Percentiles rank a stretch among this genome's conserved stretches.
Conservation (phyloP, 1,140 invertebrate species). For the Brachionus angularis region DNA sequence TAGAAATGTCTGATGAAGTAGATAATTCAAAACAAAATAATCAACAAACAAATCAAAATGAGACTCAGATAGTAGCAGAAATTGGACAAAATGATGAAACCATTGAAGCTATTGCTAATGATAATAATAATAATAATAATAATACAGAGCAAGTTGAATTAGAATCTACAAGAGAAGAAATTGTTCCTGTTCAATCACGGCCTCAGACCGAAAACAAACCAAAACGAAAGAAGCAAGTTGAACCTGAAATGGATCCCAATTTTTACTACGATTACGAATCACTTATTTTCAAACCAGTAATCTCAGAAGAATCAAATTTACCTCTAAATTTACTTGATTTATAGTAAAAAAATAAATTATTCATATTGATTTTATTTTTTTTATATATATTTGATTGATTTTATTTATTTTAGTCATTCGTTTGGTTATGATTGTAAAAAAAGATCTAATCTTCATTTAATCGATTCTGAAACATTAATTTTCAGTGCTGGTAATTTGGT, state of each 20-base stretch:
- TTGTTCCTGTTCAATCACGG: too few species aligned
- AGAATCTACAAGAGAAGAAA: neutral
- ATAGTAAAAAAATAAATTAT: constrained; percentile 14
- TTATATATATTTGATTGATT: constrained; percentile 12
- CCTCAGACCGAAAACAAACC: constrained; percentile 13
- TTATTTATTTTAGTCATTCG: neutral
- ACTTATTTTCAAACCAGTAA: constrained; percentile 49
- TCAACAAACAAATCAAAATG: too few species aligned
- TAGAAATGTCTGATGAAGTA: too few species aligned
- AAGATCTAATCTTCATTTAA: constrained; percentile 71
- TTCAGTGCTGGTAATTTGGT: constrained; percentile 76
- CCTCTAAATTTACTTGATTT: constrained; percentile 51
- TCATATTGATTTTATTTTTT: neutral
- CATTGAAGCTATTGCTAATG: too few species aligned
- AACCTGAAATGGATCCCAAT: constrained; percentile 45
- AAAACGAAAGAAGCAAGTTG: constrained; percentile 8
- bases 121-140: too few species aligned
- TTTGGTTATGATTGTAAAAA: constrained; percentile 77
- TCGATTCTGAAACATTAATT: constrained; percentile 68
- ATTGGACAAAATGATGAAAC: too few species aligned
- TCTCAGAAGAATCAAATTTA: constrained; percentile 53
- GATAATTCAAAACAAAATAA: too few species aligned
- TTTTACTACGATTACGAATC: constrained; percentile 55
- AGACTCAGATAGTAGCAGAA: too few species aligned
- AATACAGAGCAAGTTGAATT: neutral